These are phyloP conservation scores for Cotesia chilonis DNA, from an alignment of 1,140 invertebrate genomes.

Conservation along the genomic window DNA sequence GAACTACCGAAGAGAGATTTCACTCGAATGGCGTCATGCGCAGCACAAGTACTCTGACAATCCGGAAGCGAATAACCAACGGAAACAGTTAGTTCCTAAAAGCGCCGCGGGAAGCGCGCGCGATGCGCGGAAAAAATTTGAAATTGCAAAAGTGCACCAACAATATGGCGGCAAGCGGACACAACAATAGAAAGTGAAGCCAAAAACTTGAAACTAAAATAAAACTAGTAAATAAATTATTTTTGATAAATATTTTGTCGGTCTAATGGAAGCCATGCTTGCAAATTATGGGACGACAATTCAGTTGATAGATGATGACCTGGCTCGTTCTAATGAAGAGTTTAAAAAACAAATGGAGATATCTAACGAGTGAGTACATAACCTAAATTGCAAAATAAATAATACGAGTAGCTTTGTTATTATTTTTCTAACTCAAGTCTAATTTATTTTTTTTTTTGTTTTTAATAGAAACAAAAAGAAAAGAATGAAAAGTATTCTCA, in stretches of 20 bases:
- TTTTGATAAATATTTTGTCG: background rate
- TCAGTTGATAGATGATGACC: background rate
- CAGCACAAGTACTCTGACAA: no score
- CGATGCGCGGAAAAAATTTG: no score
- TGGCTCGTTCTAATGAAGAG: background rate
- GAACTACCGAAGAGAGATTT: no score
- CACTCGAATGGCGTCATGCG: no score
- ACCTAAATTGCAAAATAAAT: background rate
- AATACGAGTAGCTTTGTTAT: background rate
- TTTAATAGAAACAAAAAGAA: background rate
- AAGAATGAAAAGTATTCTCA: background rate
- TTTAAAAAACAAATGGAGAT: slow-evolving; percentile 1
- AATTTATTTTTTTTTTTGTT: background rate
- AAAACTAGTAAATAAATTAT: no score
- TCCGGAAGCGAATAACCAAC: no score
- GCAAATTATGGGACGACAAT: background rate
- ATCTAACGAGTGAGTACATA: background rate
- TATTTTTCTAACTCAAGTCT: background rate
- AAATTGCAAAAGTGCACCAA: no score
- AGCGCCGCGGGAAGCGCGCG: no score
- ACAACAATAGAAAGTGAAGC: no score
- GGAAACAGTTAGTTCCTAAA: no score
- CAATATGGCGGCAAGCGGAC: no score
- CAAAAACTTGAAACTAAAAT: no score
- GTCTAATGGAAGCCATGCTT: background rate